A percentile compares a stretch with the other conserved stretches of the same genome.
Conservation (phyloP, 2,797 vertebrate genomes). For the Masticophis lateralis region DNA sequence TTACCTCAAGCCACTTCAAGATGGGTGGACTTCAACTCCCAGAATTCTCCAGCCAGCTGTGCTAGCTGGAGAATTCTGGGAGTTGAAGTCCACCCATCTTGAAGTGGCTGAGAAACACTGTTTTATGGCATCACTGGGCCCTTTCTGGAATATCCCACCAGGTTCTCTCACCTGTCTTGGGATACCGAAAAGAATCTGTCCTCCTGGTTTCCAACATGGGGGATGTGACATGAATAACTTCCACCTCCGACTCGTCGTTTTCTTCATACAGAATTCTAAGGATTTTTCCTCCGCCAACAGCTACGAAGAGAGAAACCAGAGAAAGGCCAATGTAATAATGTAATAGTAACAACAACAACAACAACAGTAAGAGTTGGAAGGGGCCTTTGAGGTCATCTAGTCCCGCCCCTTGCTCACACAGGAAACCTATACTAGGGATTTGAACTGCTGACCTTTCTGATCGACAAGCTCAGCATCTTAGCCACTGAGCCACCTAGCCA, state of each 20-base stretch:
- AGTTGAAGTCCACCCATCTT: background rate
- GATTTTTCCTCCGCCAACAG: slow-evolving; percentile 71
- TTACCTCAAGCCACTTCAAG: background rate
- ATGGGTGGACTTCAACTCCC: background rate
- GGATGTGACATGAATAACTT: slow-evolving; percentile 81
- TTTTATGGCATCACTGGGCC: background rate
- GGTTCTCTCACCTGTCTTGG: slow-evolving; percentile 75
- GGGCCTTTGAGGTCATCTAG: no score
- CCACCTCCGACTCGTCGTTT: slow-evolving; percentile 81
- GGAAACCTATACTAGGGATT: no score
- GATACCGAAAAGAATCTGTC: slow-evolving; percentile 81
- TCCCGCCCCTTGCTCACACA: no score
- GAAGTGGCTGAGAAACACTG: background rate
- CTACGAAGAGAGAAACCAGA: slow-evolving; percentile 58
- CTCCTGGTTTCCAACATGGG: slow-evolving; percentile 80
- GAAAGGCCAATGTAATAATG: background rate
- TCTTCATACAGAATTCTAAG: slow-evolving; percentile 81
- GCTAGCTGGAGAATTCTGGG: no score
- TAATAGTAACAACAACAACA: no score
- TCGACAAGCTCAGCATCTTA: no score
- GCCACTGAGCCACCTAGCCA: no score
- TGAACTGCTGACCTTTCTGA: no score
- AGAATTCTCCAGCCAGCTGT: background rate
- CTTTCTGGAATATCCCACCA: background rate
- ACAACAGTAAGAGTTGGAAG: no score